Base-by-base conservation (phyloP, 2,888 invertebrate species). In the Himalopsyche japonica region DNA sequence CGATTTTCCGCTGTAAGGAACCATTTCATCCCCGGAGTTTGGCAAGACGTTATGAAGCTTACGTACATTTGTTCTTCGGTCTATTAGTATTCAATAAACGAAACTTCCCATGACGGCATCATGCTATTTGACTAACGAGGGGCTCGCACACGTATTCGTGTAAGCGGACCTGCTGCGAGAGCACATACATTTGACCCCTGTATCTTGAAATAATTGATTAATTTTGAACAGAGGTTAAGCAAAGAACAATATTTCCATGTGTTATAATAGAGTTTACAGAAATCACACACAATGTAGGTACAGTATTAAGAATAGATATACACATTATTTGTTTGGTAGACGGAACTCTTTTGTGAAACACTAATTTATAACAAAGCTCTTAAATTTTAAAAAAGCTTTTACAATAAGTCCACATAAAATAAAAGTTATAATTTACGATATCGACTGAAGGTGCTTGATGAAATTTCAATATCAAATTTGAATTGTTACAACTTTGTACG, bases 111-210 rank as follows among this genome's bases (percentile, higher is more conserved):
- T 85, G 85, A 79, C 80, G 85, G 82, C 80, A 82, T 80, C 85
- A 85, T 82, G 85, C 85, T 85, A 85, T 82, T 82, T 85, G 85
- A 85, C 82, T 82, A 85, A 85, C 85, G 85, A 82, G 80, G 76
- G 80, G 79, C 82, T 79, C 84, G 79, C 82, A 84, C 84, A 79
- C 76, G 57, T 81, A 82, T 79, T 48, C 79, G 79, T 48, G 47
- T 49, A 47, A 79, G 79, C 81, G 77, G 57, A 76, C 80, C 84
- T 78, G 81, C 81, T 84, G 81, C 80, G 84, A 81, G 77, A 76
- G 80, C 81, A 84, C 48, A 80, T 84, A 84, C 27, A n/a, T 76
- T 34, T 76, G 24, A 34, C 24, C 37, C 78, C 34, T 34, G 34
- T 76, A 76, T 76, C 76, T 76, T n/a, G 32, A 78, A 47, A 30